Conservation (phyloP, 2,113 vertebrate species). For the Lichenostomus cassidix region DNA sequence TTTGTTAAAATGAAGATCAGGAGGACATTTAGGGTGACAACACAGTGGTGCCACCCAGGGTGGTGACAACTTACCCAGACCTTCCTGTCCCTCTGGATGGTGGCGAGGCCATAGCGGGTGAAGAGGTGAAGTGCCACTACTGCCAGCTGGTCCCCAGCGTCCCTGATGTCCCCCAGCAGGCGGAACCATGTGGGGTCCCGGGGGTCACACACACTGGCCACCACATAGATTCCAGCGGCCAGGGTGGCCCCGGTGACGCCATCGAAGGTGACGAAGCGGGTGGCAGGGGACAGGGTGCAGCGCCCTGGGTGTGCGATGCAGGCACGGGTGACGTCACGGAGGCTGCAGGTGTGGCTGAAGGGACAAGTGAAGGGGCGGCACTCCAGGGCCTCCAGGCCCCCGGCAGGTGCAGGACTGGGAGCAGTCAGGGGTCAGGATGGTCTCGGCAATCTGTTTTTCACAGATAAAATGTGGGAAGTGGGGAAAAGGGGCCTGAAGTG, state of each 20-base stretch:
- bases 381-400: background rate
- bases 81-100: background rate
- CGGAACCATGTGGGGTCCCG: rapidly evolving
- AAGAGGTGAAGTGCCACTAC: background rate
- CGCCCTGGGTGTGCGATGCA: background rate
- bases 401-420: background rate
- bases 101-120: background rate
- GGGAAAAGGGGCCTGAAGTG: background rate
- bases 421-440: background rate
- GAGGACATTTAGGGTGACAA: background rate
- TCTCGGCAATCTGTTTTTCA: background rate
- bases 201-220: rapidly evolving
- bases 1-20: background rate
- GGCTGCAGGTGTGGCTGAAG: background rate
- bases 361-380: background rate
- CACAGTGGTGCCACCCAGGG: too few relatives aligned
- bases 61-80: background rate
- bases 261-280: background rate
- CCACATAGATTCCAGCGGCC: background rate
- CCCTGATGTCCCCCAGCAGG: background rate
- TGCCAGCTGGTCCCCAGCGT: rapidly evolving
- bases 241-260: rapidly evolving
- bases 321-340: rapidly evolving
- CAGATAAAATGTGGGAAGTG: background rate
- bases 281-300: background rate